phyloP scores from a whole-genome alignment of 2,797 vertebrate genomes.

The Notamacropus eugenii region DNA sequence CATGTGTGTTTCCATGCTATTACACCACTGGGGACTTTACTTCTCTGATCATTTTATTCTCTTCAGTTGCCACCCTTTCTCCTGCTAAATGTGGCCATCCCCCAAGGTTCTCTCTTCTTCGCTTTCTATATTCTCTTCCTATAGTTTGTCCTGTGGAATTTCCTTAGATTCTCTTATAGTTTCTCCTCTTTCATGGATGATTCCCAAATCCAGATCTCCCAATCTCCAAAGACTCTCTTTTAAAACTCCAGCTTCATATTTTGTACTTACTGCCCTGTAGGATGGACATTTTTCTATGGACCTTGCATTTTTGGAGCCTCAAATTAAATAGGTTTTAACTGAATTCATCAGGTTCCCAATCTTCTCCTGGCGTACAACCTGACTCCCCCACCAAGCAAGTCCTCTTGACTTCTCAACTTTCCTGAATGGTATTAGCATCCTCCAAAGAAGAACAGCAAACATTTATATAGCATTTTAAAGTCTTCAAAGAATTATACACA shows the following conservation, averaged over 20 bases:
- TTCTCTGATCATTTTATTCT: not conserved
- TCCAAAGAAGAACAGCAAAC: not conserved
- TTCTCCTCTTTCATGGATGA: not conserved
- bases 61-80: not conserved
- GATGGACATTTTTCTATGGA: not conserved
- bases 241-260: not conserved
- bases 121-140: not conserved
- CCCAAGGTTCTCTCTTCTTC: not conserved
- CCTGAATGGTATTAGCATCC: not conserved
- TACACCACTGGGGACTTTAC: not conserved
- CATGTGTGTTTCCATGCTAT: not conserved
- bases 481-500: not conserved
- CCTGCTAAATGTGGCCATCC: not conserved
- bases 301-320: not conserved
- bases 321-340: not conserved
- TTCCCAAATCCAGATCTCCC: not conserved
- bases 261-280: not conserved
- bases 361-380: not conserved
- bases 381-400: not conserved
- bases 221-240: not conserved
- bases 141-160: not conserved
- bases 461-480: not conserved
- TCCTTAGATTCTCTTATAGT: not conserved
- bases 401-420: not conserved
- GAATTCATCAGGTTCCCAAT: not conserved